Conservation (phyloP, 2,797 vertebrate species). For the Takifugu ocellatus region DNA sequence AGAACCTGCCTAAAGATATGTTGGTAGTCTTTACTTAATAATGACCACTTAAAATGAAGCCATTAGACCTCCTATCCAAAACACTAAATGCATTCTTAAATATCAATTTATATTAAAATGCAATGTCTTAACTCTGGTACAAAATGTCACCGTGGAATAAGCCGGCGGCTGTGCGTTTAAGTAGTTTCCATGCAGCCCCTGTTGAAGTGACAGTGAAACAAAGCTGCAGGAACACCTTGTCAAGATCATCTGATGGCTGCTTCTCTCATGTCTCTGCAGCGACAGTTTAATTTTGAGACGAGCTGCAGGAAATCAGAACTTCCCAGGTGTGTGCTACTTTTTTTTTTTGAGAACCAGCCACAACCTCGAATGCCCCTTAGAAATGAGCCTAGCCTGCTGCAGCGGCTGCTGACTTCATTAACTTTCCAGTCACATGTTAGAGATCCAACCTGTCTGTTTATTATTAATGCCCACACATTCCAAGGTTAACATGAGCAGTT, state of each 20-base stretch:
- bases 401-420: no score
- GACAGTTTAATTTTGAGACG: slow-evolving; percentile 21
- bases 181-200: slow-evolving; percentile 26
- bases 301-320: background rate
- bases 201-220: slow-evolving; percentile 55
- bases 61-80: background rate
- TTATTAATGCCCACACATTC: background rate
- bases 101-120: background rate
- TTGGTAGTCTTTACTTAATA: background rate
- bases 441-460: no score
- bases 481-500: no score
- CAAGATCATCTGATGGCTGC: slow-evolving; percentile 54
- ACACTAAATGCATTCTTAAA: background rate
- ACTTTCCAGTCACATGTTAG: no score
- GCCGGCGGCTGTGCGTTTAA: slow-evolving; percentile 26
- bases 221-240: slow-evolving; percentile 49
- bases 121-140: background rate
- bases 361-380: no score
- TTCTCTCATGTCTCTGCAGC: slow-evolving; percentile 23
- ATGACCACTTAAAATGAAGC: background rate
- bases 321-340: background rate
- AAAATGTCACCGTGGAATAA: slow-evolving; percentile 20
- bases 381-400: no score
- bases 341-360: no score
- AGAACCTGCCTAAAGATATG: background rate